Base-by-base conservation (phyloP, 1,140 invertebrate species). In the Halyomorpha halys region DNA sequence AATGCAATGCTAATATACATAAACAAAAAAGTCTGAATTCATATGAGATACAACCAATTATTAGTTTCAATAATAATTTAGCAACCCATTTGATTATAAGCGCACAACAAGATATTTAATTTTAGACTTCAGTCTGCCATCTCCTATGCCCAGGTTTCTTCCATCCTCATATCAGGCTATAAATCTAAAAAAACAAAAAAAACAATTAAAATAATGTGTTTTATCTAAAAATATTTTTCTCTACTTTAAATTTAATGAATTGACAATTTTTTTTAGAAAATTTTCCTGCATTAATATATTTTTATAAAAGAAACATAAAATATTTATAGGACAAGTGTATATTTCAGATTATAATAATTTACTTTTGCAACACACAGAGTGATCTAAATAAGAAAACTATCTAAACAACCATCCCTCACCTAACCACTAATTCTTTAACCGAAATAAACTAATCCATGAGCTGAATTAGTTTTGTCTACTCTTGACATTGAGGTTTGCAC, bases 121-220 rank as follows among this genome's bases (percentile, higher is more conserved):
- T 25, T 53, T 60, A 60, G 39, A 39, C 59, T 60, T 60, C 62
- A 63, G 62, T 63, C 62, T 49, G 62, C 62, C 62, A 63, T 44
- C 62, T 63, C 49, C 45, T 34, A 19, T n/a, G 19, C 23, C 59
- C 59, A 60, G 49, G 25, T 63, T 19, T 34, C 62, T 53, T 63
- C 27, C 19, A n/a, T 53, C 19, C 19, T 19, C 11, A 53, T 15
- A 63, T 61, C 23, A 63, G 45, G 64, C 59, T 65, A 65, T 59
- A 65, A 65, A 56, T 65, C 64, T 65, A 56, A 16, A 64, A 64
- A 15, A 34, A 19, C n/a, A 59, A 59, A 21, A 59, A 59, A 59
- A 59, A 6, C 3, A 5, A 18, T 21, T 16, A 5, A 56, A 5
- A 14, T 5, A 21, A n/a, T 56, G 2, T 3, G 8, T 4, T 4